Percentiles rank a stretch among this genome's conserved stretches.
These are phyloP conservation scores for Malthinus flaveolus DNA, from an alignment of 2,888 invertebrate species.

Conservation along the genomic window DNA sequence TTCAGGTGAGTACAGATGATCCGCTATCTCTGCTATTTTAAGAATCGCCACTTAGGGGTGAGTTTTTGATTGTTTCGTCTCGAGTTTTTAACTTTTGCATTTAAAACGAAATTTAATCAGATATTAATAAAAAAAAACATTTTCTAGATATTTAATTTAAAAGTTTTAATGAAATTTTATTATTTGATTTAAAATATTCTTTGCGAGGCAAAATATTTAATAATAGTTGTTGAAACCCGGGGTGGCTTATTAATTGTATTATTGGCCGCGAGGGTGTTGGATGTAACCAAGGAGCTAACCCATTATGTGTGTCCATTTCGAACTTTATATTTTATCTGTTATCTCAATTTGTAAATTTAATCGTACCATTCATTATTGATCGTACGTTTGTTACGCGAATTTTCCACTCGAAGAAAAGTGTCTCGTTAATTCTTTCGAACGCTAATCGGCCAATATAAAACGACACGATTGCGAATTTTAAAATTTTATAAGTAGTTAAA, in stretches of 20 bases:
- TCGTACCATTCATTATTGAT: too few species aligned
- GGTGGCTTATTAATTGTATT: slow-evolving; percentile 35
- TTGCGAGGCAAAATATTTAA: slow-evolving; percentile 31
- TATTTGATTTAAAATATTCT: background rate
- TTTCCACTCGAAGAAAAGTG: too few species aligned
- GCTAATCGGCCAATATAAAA: too few species aligned
- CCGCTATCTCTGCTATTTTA: too few species aligned
- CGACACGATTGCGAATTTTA: slow-evolving; percentile 25
- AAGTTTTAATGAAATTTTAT: slow-evolving; percentile 6
- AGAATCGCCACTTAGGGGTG: background rate
- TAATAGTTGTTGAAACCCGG: slow-evolving; percentile 27
- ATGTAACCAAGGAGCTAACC: slow-evolving; percentile 18
- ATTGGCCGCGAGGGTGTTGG: slow-evolving; percentile 27
- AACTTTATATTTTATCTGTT: too few species aligned
- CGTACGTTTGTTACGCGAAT: too few species aligned
- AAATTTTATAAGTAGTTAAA: slow-evolving; percentile 33
- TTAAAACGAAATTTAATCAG: too few species aligned
- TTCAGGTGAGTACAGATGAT: slow-evolving; percentile 9
- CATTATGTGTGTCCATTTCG: too few species aligned
- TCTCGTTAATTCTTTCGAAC: too few species aligned
- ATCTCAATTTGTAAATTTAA: too few species aligned
- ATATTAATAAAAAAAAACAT: too few species aligned
- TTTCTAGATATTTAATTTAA: background rate
- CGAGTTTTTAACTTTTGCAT: too few species aligned
- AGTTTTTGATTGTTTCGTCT: background rate